Percentiles rank a stretch among this genome's conserved stretches.
phyloP scores from a whole-genome alignment of 2,113 vertebrate species.

The Mixornis gularis region DNA sequence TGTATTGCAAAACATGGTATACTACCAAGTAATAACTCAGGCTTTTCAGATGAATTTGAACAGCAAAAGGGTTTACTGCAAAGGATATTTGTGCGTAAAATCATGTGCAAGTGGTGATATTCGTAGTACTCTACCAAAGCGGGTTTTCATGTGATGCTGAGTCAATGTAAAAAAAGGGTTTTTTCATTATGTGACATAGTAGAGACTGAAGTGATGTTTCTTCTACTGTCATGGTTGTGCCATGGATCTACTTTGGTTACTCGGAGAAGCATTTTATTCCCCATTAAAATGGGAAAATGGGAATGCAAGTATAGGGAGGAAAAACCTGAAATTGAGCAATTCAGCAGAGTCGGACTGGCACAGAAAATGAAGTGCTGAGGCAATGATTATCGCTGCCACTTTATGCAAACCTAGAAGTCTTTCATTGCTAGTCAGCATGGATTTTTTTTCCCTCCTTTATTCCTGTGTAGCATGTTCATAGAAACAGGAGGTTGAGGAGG shows the following conservation, averaged over 20 bases:
- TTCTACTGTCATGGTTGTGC: background rate
- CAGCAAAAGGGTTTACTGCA: background rate
- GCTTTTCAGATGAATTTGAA: background rate
- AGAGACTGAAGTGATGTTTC: background rate
- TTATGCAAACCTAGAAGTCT: background rate
- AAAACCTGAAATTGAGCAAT: background rate
- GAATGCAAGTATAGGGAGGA: background rate
- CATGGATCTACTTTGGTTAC: background rate
- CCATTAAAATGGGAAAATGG: background rate
- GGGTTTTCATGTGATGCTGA: background rate
- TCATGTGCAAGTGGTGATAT: background rate
- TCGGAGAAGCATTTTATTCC: background rate
- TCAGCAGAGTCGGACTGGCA: background rate
- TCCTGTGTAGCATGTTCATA: background rate
- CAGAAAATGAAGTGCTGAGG: background rate
- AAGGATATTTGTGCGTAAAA: background rate
- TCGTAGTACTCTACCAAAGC: background rate
- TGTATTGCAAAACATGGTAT: background rate
- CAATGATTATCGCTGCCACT: background rate
- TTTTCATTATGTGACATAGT: background rate
- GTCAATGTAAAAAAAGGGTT: background rate
- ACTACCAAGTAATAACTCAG: background rate
- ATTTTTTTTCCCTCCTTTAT: background rate
- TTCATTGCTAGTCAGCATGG: background rate
- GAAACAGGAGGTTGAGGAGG: background rate